Percentiles rank a stretch among this genome's conserved stretches.
Evolutionary conservation across 2,113 vertebrate genomes (phyloP).

Genomic region (Ochotona princeps): DNA sequence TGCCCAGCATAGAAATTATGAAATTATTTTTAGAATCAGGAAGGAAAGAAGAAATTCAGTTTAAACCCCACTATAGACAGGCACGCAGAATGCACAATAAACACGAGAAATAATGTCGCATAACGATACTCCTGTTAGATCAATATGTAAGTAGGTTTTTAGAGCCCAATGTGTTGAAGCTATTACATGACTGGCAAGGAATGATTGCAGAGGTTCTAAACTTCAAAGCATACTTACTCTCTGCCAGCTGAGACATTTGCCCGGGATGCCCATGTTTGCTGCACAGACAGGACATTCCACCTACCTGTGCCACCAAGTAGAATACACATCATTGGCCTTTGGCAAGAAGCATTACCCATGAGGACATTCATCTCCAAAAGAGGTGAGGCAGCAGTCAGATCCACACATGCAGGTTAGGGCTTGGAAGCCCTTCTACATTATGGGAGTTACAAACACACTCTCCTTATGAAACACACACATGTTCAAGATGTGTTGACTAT

Average conservation of each 20-base stretch:
- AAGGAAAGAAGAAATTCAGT: not conserved
- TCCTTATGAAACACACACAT: not conserved
- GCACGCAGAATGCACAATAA: not conserved
- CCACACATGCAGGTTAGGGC: not conserved
- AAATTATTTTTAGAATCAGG: not conserved
- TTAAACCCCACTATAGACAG: not conserved
- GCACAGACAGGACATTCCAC: not conserved
- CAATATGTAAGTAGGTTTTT: not conserved
- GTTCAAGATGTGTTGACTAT: not conserved
- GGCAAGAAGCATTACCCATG: not conserved
- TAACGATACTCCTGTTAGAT: not conserved
- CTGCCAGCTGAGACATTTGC: not conserved
- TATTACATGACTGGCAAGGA: not conserved
- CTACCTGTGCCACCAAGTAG: no score
- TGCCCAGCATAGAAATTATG: not conserved
- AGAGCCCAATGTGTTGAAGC: not conserved
- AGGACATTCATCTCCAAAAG: not conserved
- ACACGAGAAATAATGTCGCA: not conserved
- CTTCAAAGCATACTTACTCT: not conserved
- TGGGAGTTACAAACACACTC: not conserved
- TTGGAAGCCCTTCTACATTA: not conserved
- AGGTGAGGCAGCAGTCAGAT: not conserved
- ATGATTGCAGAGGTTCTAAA: not conserved
- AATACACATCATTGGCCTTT: not conserved
- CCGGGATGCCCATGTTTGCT: not conserved